Percentiles rank a stretch among this genome's conserved stretches.
Evolutionary conservation across 2,113 vertebrate species (phyloP).

Genomic region (Bubo bubo): DNA sequence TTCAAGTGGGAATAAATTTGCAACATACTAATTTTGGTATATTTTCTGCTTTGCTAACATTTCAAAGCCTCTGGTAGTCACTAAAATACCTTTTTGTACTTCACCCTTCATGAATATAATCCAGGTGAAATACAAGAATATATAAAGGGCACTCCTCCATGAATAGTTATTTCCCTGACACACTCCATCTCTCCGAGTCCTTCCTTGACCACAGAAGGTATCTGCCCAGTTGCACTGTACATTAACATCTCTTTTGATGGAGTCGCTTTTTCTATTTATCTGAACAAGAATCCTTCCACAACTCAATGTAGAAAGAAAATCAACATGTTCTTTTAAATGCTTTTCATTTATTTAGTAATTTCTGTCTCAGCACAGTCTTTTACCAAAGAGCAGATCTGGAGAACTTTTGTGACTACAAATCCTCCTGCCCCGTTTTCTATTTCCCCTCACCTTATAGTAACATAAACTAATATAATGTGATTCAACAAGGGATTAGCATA

Average conservation of each 20-base stretch:
- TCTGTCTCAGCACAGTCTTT: not conserved
- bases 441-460: not conserved
- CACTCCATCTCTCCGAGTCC: accelerated
- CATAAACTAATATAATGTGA: not conserved
- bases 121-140: not conserved
- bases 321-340: not conserved
- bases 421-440: not conserved
- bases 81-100: not conserved
- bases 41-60: not conserved
- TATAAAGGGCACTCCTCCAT: not conserved
- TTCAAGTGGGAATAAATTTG: not conserved
- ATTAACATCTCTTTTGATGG: not conserved
- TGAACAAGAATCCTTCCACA: not conserved
- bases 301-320: not conserved
- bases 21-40: not conserved
- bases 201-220: not conserved
- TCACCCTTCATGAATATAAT: not conserved
- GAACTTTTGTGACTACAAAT: not conserved
- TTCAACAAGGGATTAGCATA: not conserved
- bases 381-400: not conserved
- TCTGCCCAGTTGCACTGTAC: not conserved
- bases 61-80: not conserved
- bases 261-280: not conserved
- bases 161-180: not conserved
- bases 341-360: not conserved